Base-by-base conservation (phyloP, 1,140 invertebrate genomes). In the Ganaspis sp. region DNA sequence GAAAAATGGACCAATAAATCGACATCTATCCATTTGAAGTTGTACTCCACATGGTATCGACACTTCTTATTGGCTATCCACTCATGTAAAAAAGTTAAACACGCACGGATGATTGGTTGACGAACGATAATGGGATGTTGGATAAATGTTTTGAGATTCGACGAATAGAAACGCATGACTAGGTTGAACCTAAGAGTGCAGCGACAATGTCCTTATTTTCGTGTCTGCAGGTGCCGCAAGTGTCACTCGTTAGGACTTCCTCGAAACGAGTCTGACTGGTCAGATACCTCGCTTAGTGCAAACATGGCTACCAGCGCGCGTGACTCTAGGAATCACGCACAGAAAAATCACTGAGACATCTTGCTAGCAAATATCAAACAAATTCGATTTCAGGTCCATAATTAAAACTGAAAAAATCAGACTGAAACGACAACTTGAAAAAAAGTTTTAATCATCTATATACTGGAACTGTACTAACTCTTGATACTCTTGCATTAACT, bases 211-310 rank as follows among this genome's bases (percentile, higher is more conserved):
- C 77, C 79, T 79, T 83, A 81, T 77, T 81, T 83, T 83, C 78
- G 80, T 76, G 71, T 78, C 73, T 72, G 53, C 82, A 79, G 80
- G 79, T 81, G 82, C 74, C 74, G 81, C 70, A 77, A 79, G 73
- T 74, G 71, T 49, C 80, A 72, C 83, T 85, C 81, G 85, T 85
- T 85, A 85, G 81, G 78, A 69, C 82, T 81, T 85, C 81, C 81
- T 78, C 76, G 82, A 80, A 86, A 86, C 83, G 76, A 76, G 83
- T 84, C 83, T 76, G 81, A 86, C 85, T 77, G 81, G 85, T 83
- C 76, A 49, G 26, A 40, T 58, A 64, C 70, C 69, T 72, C 70
- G 73, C 71, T 34, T 69, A 74, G 73, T 69, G 72, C 78, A 83
- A 84, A 83, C 83, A 83, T 82, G 83, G 83, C 83, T 71, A 38